Evolutionary conservation across 1,140 invertebrate species (phyloP).

Genomic region (Calliphora vicina): DNA sequence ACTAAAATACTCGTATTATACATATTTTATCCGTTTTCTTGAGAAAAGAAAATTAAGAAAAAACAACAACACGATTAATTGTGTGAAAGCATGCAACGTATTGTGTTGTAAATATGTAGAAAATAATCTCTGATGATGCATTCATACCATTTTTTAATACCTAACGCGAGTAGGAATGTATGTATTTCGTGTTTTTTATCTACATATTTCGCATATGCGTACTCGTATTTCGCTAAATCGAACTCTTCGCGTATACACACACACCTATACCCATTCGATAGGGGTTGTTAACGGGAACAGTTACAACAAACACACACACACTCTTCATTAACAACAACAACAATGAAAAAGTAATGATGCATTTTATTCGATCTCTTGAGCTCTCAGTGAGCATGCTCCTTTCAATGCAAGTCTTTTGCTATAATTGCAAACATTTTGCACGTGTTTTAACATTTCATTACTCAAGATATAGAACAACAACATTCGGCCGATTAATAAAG

Average conservation of each 20-base stretch:
- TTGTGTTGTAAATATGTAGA: background rate
- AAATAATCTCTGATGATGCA: background rate
- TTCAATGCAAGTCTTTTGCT: background rate
- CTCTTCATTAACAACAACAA: background rate
- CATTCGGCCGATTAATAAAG: background rate
- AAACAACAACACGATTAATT: background rate
- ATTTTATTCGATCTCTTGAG: background rate
- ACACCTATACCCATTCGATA: background rate
- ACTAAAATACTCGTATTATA: background rate
- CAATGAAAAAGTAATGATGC: too few species aligned
- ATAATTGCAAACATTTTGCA: slow-evolving; percentile 21
- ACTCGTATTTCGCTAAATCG: background rate
- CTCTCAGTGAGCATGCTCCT: slow-evolving; percentile 8
- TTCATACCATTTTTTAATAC: background rate
- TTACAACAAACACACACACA: background rate
- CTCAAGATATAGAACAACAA: slow-evolving; percentile 14
- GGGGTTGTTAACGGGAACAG: background rate
- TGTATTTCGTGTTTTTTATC: too few species aligned
- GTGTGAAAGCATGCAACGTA: background rate
- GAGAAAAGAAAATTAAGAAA: background rate
- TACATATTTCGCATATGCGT: background rate
- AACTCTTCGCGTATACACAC: background rate
- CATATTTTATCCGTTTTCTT: background rate
- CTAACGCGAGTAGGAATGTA: too few species aligned
- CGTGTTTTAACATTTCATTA: background rate